Conservation (phyloP, 2,113 vertebrate genomes). For the Onychostoma macrolepis region DNA sequence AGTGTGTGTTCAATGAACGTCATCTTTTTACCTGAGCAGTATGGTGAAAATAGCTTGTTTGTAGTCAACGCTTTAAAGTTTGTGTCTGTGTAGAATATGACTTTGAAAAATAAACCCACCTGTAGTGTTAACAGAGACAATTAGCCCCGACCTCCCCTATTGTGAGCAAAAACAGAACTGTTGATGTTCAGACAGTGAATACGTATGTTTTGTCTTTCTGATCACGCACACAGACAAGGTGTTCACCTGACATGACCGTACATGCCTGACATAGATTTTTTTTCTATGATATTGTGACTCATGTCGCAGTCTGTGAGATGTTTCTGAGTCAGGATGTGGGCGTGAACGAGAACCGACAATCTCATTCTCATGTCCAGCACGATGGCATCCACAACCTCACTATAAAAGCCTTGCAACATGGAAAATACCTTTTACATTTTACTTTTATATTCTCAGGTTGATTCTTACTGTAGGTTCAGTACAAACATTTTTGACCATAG, state of each 20-base stretch:
- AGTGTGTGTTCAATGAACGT: background rate
- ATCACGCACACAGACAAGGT: background rate
- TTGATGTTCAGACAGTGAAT: background rate
- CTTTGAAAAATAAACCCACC: background rate
- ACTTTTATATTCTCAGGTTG: background rate
- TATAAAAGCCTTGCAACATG: too few species aligned
- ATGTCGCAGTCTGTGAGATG: background rate
- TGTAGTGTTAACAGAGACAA: background rate
- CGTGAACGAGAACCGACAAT: background rate
- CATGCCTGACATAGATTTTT: constrained; percentile 15
- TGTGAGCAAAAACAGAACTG: background rate
- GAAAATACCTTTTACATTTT: background rate
- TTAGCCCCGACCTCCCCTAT: background rate
- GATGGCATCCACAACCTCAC: background rate
- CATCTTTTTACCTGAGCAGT: background rate
- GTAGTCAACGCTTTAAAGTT: background rate
- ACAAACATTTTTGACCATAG: background rate
- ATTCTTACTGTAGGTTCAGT: background rate
- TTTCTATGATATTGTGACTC: background rate
- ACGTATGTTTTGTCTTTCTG: constrained; percentile 41
- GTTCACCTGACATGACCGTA: background rate
- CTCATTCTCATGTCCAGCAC: background rate
- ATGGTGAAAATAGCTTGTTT: background rate
- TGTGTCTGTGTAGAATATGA: background rate
- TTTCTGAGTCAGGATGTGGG: constrained; percentile 29